Evolutionary conservation across 2,113 vertebrate species (phyloP).

Genomic region (Mormyrus lacerda): DNA sequence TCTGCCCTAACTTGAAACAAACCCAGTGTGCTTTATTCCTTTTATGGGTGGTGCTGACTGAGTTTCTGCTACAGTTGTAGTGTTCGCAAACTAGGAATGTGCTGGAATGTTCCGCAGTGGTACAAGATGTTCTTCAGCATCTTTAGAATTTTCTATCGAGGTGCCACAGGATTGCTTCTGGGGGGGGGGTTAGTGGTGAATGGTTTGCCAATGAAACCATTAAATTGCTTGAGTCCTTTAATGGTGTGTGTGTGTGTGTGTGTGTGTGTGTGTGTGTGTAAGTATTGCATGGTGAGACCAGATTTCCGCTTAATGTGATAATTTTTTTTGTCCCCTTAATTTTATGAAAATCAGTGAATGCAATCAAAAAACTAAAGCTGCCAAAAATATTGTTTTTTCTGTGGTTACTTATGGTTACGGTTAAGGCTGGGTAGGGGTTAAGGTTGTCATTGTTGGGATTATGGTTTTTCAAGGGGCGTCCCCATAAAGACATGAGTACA

Average conservation of each 20-base stretch:
- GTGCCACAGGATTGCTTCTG: neutral
- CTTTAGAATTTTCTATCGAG: constrained; percentile 1
- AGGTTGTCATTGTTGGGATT: too few relatives aligned
- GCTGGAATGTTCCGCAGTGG: constrained; percentile 25
- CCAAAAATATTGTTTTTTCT: too few relatives aligned
- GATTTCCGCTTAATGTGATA: neutral
- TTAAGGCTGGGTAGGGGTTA: too few relatives aligned
- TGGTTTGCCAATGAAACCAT: neutral
- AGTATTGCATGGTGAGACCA: neutral
- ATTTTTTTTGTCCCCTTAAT: too few relatives aligned
- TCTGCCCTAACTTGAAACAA: neutral
- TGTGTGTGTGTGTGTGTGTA: neutral
- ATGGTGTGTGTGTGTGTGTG: neutral
- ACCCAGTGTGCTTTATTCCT: constrained; percentile 3
- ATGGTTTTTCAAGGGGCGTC: too few relatives aligned
- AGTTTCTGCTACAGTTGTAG: neutral
- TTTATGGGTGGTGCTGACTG: constrained; percentile 1
- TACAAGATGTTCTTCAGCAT: neutral
- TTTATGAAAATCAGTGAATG: neutral
- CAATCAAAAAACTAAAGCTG: too few relatives aligned
- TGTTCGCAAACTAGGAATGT: constrained; percentile 6
- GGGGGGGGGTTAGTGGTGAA: neutral
- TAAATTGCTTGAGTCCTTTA: neutral
- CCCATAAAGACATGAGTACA: neutral
- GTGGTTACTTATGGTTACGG: too few relatives aligned